These are phyloP conservation scores for Corythucha ciliata DNA, from an alignment of 2,888 invertebrate genomes.

Conservation along the genomic window DNA sequence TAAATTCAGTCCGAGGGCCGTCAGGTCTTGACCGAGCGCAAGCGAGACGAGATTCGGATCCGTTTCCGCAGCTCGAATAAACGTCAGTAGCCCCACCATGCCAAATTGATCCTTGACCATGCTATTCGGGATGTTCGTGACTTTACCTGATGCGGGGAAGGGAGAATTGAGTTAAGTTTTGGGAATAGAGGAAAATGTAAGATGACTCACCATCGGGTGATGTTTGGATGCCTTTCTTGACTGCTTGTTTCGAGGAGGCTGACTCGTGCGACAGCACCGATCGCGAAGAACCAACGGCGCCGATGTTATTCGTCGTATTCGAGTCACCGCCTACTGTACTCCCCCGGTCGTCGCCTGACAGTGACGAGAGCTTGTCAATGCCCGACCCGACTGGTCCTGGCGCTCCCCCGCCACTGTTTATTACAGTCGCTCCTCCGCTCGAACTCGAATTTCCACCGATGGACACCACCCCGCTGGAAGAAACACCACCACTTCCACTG, in stretches of 20 bases:
- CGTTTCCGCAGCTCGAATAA: slow-evolving; percentile 94
- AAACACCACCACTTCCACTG: slow-evolving; percentile 41
- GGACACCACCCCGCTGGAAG: slow-evolving; percentile 11
- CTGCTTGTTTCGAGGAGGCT: slow-evolving; percentile 41
- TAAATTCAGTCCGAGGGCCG: slow-evolving; percentile 93
- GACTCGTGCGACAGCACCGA: slow-evolving; percentile 27
- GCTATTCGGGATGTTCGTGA: slow-evolving; percentile 94
- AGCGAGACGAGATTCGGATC: slow-evolving; percentile 93
- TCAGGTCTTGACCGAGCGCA: slow-evolving; percentile 95
- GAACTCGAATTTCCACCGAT: slow-evolving; percentile 13
- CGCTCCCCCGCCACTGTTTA: slow-evolving; percentile 9
- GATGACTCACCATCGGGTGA: slow-evolving; percentile 69
- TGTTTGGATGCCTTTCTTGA: slow-evolving; percentile 82
- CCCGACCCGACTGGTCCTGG: slow-evolving; percentile 12
- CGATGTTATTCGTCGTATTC: slow-evolving; percentile 23
- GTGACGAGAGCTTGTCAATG: too few relatives aligned
- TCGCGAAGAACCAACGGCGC: too few relatives aligned
- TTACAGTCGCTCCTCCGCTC: slow-evolving; percentile 4
- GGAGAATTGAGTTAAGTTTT: background rate
- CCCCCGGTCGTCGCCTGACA: slow-evolving; percentile 7
- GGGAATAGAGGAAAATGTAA: background rate
- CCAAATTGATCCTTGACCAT: slow-evolving; percentile 99
- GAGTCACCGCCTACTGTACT: slow-evolving; percentile 22
- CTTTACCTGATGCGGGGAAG: slow-evolving; percentile 58
- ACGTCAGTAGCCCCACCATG: slow-evolving; percentile 95